Evolutionary conservation across 2,797 vertebrate species (phyloP).

Genomic region (Fundulus diaphanus): DNA sequence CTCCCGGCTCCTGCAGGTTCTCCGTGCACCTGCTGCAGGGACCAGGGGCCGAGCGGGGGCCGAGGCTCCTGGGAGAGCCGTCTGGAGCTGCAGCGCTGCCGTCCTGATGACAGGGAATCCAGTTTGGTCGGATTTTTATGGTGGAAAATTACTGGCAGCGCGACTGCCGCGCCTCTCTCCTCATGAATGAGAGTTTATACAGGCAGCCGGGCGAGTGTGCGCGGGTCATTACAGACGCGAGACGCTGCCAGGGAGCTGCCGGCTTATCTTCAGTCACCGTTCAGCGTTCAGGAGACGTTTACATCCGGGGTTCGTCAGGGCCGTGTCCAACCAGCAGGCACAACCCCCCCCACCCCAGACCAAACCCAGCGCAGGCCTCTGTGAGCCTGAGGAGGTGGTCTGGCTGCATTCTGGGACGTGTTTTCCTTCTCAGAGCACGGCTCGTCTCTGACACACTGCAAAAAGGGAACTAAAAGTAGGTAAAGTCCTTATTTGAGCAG

Average conservation of each 20-base stretch:
- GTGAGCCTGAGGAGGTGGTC: neutral
- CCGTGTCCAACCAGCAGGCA: neutral
- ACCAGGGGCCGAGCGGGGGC: too few species aligned
- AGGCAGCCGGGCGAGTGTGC: conserved; percentile 55
- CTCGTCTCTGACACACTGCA: too few species aligned
- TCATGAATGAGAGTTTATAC: conserved; percentile 77
- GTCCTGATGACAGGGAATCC: conserved; percentile 63
- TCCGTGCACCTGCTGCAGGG: neutral
- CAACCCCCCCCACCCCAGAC: too few species aligned
- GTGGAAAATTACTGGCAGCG: conserved; percentile 71
- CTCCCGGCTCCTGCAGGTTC: too few species aligned
- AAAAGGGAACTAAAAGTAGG: too few species aligned
- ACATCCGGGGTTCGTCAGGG: neutral
- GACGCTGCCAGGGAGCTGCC: conserved; percentile 35
- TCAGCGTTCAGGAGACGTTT: too few species aligned
- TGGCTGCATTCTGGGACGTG: neutral
- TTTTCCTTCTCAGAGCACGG: too few species aligned
- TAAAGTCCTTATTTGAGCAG: too few species aligned
- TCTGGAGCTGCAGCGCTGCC: conserved; percentile 38
- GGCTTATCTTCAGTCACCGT: conserved; percentile 8
- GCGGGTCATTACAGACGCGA: conserved; percentile 47
- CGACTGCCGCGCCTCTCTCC: conserved; percentile 37
- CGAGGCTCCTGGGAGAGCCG: too few species aligned
- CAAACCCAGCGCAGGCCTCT: neutral
- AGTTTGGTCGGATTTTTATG: conserved; percentile 57